Evolutionary conservation across 30 jellyfish, hydroid and myxozoan genomes (phyloP), one percentile per base, ranked within the genome.

Genomic region (Phacellophora camtschatica): DNA sequence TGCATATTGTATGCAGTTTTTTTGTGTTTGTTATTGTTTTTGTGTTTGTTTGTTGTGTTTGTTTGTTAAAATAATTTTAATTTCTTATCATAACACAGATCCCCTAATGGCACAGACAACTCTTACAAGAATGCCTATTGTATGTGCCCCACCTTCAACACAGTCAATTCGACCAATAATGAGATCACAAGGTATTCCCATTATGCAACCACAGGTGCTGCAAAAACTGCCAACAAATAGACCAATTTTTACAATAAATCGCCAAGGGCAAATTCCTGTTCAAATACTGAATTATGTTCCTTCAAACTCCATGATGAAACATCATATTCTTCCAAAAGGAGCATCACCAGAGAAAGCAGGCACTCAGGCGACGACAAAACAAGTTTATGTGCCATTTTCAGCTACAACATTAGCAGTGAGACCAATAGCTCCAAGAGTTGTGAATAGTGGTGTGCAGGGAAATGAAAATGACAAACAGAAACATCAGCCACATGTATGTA

Each of bases 381-480:
- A 68, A 50, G 82, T 68, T 0, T 70, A 41, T 69, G 55, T 82
- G 29, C 95, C 95, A 1, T 43, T 82, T 7, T 69, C 95, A 13
- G 35, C 71, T 23, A 71, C 83, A 1, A 82, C 85, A 23, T 42
- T 70, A 15, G 22, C 95, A 9, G 95, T 82, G 11, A 68, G 95
- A 11, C 63, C 87, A 54, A 82, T 82, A 13, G 87, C 95, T 22
- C 95, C 95, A 57, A 41, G 95, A n/a, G 63, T 66, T 25, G 82
- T 50, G 32, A 66, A 29, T 4, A 41, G 51, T 0, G 55, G 32
- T 5, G 29, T 31, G 1, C 51, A 56, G 46, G 69, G 69, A 3
- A 16, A 5, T 12, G 90, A 77, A 41, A 41, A 10, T 35, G 90
- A 77, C 71, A 62, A 77, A 29, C 43, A 51, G 27, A 62, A 54